Evolutionary conservation across 2,113 vertebrate genomes (phyloP), one percentile per base, ranked within the genome.

Genomic region (Genyomyrus donnyi): DNA sequence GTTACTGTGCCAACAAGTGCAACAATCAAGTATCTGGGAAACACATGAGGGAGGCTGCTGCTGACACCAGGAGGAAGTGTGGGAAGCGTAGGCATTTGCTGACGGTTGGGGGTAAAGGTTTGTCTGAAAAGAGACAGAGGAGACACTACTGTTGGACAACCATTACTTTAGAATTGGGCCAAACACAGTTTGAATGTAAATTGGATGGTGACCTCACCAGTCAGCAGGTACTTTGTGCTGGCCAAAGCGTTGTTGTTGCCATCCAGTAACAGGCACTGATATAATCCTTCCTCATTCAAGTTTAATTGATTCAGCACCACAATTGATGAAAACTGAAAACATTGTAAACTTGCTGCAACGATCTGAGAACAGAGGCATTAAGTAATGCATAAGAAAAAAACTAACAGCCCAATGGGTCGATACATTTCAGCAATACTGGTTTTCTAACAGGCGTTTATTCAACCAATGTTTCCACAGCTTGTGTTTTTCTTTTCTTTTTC

Each of bases 241-340:
- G 94, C 95, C 90, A 94, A 93, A 88, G 93, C 31, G 58, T 90
- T 93, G 90, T 91, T 92, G 13, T 90, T 90, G 62, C 13, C 89
- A 52, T 88, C 92, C 91, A 86, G 91, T 77, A 95, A 92, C 83
- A 93, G 92, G 91, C 96, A 96, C 87, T 91, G 91, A 88, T 95
- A 96, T 11, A 91, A 92, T 91, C 95, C 95, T 70, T 92, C 91
- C 46, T 96, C 94, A 2, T 90, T 90, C 84, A 91, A 15, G 1
- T 24, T 92, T 52, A 96, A 91, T 91, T 96, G 94, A 92, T 95
- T 96, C 90, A 96, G 91, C 42, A 96, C 92, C 46, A 95, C 90
- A 87, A 90, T 93, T 0, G 95, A 93, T 6, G 96, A 94, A 0
- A 93, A 56, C 93, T 19, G 95, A 91, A 92, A 95, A 88, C 48